A percentile compares a stretch with the other conserved stretches of the same genome.
phyloP scores from a whole-genome alignment of 2,113 vertebrate species.

The Maylandia zebra region DNA sequence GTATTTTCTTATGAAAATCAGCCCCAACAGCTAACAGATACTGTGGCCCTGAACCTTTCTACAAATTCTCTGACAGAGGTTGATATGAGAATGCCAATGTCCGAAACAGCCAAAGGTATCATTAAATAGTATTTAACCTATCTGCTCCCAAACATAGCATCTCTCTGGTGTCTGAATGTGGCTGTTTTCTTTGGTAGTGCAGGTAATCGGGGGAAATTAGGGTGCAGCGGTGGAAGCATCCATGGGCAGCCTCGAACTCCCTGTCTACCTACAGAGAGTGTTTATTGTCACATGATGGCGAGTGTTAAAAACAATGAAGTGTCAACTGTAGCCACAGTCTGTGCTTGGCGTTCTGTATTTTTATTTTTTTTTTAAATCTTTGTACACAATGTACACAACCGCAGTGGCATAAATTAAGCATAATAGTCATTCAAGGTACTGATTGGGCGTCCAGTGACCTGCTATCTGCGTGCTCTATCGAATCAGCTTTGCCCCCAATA shows the following conservation, averaged over 20 bases:
- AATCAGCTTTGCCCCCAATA: background rate
- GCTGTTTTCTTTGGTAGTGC: background rate
- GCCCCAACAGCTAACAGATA: background rate
- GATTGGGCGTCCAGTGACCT: background rate
- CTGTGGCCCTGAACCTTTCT: background rate
- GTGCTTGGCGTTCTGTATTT: background rate
- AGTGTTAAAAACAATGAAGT: background rate
- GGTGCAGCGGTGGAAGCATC: background rate
- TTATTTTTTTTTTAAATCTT: background rate
- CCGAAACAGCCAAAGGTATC: background rate
- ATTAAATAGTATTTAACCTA: background rate
- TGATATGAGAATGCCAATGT: background rate
- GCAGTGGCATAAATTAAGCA: background rate
- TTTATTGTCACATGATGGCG: background rate
- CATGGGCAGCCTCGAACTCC: background rate
- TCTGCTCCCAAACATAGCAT: background rate
- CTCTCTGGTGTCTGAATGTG: background rate
- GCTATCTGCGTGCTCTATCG: background rate
- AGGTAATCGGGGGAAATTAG: background rate
- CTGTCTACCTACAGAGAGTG: background rate
- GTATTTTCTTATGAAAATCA: background rate
- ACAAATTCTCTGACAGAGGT: background rate
- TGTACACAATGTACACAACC: accelerated
- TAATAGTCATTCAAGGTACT: background rate
- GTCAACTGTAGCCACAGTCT: background rate